Evolutionary conservation across 1,140 invertebrate species (phyloP), one percentile per base, ranked within the genome.

Genomic region (Megalonaias nervosa): DNA sequence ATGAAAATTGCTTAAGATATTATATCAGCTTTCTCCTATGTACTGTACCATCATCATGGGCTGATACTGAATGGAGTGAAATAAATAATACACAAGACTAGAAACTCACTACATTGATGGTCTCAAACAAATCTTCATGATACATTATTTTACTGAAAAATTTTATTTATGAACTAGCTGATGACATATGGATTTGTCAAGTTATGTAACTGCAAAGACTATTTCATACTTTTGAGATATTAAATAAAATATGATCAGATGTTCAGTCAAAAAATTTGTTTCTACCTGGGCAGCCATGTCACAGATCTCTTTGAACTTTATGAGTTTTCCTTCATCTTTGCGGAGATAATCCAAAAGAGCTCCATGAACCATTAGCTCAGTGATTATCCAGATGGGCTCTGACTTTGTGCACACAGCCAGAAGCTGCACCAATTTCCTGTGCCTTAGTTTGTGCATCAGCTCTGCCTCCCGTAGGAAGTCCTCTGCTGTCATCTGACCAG

Each of bases 371-470:
- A 99, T 99, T 56, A 99, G 92, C 92, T 99, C 99, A 0, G 99
- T 99, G 66, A 99, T 99, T 85, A 99, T 99, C 89, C 99, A 99
- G 88, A 99, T 99, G 0, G 99, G 99, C 91, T 99, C 98, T 87
- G 98, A 96, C 82, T 97, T 94, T 14, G 98, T 99, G 89, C 99
- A 99, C 16, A 99, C 98, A 19, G 98, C 99, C 91, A 99, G 98
- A 65, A 99, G 92, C 88, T 99, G 97, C 83, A 99, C 98, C n/a
- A 99, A 93, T 91, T 99, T 99, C 58, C 92, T 94, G 91, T 99
- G 98, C 70, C 97, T 93, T 67, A 92, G 92, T 92, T 98, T 98
- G 91, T 99, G 99, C 99, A 99, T 99, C 66, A 99, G 99, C 92
- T 99, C 97, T 21, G 98, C 98, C 92, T 99, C 98, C 9, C 96